Percentiles rank a stretch among this genome's conserved stretches.
These are phyloP conservation scores for Dunckerocampus dactyliophorus DNA, from an alignment of 2,113 vertebrate species.

Conservation along the genomic window DNA sequence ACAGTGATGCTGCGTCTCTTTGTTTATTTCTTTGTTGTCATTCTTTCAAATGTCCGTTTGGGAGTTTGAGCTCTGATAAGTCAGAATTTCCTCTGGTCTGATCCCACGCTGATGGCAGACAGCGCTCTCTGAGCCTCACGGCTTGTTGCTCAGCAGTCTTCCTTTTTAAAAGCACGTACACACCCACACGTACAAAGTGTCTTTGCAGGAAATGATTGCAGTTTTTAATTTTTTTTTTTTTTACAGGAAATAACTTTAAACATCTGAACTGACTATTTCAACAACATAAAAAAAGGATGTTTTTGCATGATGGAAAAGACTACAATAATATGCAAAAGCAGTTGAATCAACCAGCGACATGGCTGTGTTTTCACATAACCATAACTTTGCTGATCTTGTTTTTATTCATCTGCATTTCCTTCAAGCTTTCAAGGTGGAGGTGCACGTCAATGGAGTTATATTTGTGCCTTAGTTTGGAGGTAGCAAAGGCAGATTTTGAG, in stretches of 20 bases:
- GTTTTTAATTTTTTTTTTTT: slow-evolving; percentile 21
- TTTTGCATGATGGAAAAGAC: too few species aligned
- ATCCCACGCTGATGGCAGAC: slow-evolving; percentile 4
- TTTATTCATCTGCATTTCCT: slow-evolving; percentile 15
- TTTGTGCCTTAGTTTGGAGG: too few species aligned
- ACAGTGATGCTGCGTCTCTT: slow-evolving; percentile 26
- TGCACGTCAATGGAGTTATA: too few species aligned
- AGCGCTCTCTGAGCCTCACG: slow-evolving; percentile 33
- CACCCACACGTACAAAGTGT: slow-evolving; percentile 13
- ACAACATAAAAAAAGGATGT: slow-evolving; percentile 20
- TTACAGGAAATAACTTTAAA: slow-evolving; percentile 62
- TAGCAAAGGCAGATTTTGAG: too few species aligned
- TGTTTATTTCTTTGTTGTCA: background rate
- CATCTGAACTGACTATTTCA: slow-evolving; percentile 43
- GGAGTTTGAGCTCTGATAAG: slow-evolving; percentile 13
- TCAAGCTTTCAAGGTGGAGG: too few species aligned
- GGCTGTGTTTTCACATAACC: slow-evolving; percentile 4
- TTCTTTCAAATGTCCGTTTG: slow-evolving; percentile 14
- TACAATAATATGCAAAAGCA: too few species aligned
- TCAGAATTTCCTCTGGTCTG: background rate
- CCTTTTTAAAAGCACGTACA: background rate
- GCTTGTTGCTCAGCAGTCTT: slow-evolving; percentile 10
- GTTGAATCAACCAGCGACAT: too few species aligned
- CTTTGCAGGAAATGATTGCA: slow-evolving; percentile 55
- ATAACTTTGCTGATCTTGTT: slow-evolving; percentile 13